These are phyloP conservation scores for Archips xylosteana DNA, from an alignment of 2,888 invertebrate species.

Conservation along the genomic window DNA sequence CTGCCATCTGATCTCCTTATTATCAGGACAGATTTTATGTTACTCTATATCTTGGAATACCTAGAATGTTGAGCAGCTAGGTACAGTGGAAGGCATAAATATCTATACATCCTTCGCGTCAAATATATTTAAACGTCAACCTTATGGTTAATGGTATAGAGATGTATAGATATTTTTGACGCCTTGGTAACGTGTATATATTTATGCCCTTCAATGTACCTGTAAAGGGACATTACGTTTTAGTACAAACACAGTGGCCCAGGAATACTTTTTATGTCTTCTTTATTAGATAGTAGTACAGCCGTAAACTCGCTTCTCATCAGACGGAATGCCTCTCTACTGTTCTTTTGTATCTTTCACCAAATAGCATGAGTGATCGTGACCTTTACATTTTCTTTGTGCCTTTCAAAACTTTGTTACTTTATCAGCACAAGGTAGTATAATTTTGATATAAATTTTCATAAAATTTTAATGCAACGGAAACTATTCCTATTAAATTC, in stretches of 20 bases:
- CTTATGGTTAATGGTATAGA: no score
- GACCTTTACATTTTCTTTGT: background rate
- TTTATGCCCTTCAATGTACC: constrained; percentile 3
- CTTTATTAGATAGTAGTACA: constrained; percentile 69
- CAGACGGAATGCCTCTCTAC: constrained; percentile 57
- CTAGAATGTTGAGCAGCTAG: background rate
- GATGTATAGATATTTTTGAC: no score
- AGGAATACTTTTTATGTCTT: constrained; percentile 65
- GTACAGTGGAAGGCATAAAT: no score
- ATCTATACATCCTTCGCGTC: no score
- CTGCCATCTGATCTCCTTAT: background rate
- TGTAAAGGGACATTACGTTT: constrained; percentile 34
- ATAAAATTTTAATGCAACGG: background rate
- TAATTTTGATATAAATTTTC: background rate
- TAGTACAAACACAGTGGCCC: constrained; percentile 47
- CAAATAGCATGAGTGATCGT: constrained; percentile 15
- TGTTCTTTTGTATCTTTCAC: constrained; percentile 45
- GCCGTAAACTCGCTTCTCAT: constrained; percentile 70
- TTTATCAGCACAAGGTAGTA: no score
- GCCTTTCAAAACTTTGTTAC: no score
- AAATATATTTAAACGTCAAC: no score
- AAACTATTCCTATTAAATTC: background rate
- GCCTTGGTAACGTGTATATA: no score
- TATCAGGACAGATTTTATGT: constrained; percentile 25
- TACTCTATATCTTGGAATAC: constrained; percentile 9